Base-by-base conservation (phyloP, 2,113 vertebrate genomes). In the Smithornis capensis region DNA sequence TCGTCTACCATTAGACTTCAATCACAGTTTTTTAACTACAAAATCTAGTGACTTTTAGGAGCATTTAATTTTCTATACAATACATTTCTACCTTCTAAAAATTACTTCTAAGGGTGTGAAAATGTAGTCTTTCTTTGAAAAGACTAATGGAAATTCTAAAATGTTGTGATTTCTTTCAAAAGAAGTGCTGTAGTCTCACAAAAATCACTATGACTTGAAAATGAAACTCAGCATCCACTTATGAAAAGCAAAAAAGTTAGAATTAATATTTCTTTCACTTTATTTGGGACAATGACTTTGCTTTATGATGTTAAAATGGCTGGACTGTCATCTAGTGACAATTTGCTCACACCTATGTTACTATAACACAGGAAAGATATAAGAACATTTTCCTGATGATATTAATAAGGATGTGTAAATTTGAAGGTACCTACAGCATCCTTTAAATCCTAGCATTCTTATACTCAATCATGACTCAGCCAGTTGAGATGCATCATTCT, bases 291-390 rank as follows among this genome's bases (percentile, higher is more conserved):
- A 94, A 90, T 76, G 40, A 76, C 31, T 93, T 91, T 92, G n/a
- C 45, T 97, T 92, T 71, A 33, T 14, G 73, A 96, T 95, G 69
- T 71, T 83, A 89, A 83, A 97, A 92, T 71, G 37, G 25, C 18
- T 47, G 78, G 88, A 94, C 89, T 87, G 69, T 96, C 55, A 94
- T 68, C 56, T 78, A 90, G 82, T 94, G 89, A 91, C 53, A 96
- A 65, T 86, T 96, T 23, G 5, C 63, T 68, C 80, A 55, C 64
- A 55, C 44, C 40, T 94, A 23, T 55, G 63, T 76, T 78, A 25
- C 38, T 69, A 6, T 29, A 69, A 29, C 13, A 16, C 12, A 29
- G 14, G 5, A n/a, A 77, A 92, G 45, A 45, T 81, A 22, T 52
- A 92, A 92, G 73, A 83, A 25, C 60, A 82, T 95, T 95, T 97